Conservation (phyloP, 2,797 vertebrate genomes). For the Myiotriccus ornatus region DNA sequence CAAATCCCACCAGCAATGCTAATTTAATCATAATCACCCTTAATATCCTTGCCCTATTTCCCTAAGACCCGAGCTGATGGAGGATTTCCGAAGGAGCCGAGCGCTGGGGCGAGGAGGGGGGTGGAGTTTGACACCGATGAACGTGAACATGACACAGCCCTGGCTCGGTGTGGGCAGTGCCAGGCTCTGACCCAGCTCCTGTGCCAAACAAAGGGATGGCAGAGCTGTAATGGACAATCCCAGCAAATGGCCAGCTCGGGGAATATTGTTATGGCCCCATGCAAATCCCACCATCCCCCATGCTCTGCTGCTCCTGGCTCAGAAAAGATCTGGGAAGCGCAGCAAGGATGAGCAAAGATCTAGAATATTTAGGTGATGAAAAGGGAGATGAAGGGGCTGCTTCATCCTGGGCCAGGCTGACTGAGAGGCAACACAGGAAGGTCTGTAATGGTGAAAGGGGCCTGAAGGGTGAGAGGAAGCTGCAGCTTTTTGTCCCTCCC, state of each 20-base stretch:
- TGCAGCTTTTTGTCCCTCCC: neutral
- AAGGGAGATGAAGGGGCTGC: neutral
- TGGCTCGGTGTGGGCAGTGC: neutral
- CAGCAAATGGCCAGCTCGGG: neutral
- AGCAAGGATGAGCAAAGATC: neutral
- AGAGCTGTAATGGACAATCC: neutral
- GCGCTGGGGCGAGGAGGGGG: rapidly evolving
- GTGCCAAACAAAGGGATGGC: rapidly evolving
- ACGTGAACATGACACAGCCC: neutral
- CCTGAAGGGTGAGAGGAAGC: neutral
- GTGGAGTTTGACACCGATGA: neutral
- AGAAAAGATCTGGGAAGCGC: neutral
- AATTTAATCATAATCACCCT: neutral
- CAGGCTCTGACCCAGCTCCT: neutral
- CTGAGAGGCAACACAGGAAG: rapidly evolving
- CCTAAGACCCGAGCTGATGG: neutral
- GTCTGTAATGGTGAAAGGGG: neutral
- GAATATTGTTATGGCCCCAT: rapidly evolving
- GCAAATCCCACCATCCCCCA: neutral
- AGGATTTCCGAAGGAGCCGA: neutral
- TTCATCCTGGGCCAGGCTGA: neutral
- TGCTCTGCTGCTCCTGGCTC: neutral
- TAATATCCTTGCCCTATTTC: neutral
- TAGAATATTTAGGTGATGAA: neutral
- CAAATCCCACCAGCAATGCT: neutral